These are phyloP conservation scores for Diadegma fenestrale DNA, from an alignment of 2,888 invertebrate genomes.

Conservation along the genomic window DNA sequence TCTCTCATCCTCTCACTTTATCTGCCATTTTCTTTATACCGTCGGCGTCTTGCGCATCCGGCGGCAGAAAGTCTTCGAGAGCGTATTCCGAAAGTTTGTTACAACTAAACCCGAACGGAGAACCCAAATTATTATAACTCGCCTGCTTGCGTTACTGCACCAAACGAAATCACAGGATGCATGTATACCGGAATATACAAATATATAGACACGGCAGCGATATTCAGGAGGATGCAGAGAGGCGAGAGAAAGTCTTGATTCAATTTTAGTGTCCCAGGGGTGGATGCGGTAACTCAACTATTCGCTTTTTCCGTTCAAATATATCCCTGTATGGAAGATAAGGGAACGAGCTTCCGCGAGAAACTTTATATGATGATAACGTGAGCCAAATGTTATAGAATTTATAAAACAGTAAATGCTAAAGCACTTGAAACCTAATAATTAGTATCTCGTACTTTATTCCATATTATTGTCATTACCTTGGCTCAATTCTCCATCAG, in stretches of 20 bases:
- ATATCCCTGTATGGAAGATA: constrained; percentile 1
- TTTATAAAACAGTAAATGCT: constrained; percentile 8
- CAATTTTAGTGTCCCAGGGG: constrained; percentile 64
- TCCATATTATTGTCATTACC: background rate
- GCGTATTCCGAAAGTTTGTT: constrained; percentile 63
- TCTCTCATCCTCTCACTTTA: background rate
- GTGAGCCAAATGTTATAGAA: constrained; percentile 25
- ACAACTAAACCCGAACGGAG: constrained; percentile 52
- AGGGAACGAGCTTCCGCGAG: constrained; percentile 35
- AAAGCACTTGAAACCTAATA: background rate
- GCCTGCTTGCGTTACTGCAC: constrained; percentile 54
- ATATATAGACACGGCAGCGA: background rate
- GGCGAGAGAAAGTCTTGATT: constrained; percentile 63
- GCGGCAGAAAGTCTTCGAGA: constrained; percentile 33
- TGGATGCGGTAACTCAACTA: constrained; percentile 51
- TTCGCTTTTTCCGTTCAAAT: constrained; percentile 6
- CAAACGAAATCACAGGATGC: constrained; percentile 66
- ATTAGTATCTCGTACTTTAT: background rate
- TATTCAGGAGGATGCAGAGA: constrained; percentile 23
- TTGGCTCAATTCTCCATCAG: background rate
- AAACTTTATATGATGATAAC: constrained; percentile 35
- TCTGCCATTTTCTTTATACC: background rate
- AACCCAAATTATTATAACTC: constrained; percentile 64
- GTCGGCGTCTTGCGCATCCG: constrained; percentile 11
- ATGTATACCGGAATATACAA: constrained; percentile 23